Conservation (phyloP, 2,797 vertebrate genomes). For the Tadarida brasiliensis region DNA sequence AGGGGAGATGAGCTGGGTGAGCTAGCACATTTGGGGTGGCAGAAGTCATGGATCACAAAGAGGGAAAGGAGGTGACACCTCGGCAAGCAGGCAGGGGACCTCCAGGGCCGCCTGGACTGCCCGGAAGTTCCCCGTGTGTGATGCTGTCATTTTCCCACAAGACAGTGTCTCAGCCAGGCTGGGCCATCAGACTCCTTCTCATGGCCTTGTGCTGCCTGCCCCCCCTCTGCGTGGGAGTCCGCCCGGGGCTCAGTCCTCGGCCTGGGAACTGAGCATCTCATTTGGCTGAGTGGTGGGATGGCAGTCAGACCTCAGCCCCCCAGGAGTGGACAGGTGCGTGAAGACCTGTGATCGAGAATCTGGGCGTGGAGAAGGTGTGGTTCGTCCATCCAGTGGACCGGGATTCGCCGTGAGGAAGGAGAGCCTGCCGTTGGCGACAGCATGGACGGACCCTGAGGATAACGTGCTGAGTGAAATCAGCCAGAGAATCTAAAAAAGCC, state of each 20-base stretch:
- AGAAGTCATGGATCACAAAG: not conserved
- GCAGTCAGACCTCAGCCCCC: fast-evolving
- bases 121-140: not conserved
- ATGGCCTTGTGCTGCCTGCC: not conserved
- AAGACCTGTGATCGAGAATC: not conserved
- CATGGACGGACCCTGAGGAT: not conserved
- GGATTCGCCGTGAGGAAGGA: not conserved
- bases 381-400: too few relatives aligned
- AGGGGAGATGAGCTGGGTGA: not conserved
- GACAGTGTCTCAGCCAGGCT: not conserved
- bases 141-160: not conserved
- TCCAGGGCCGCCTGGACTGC: too few relatives aligned
- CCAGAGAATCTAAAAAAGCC: not conserved
- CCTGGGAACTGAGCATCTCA: fast-evolving
- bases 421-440: not conserved
- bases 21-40: too few relatives aligned
- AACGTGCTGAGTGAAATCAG: not conserved
- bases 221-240: too few relatives aligned
- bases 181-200: too few relatives aligned
- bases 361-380: not conserved
- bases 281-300: not conserved
- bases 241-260: not conserved
- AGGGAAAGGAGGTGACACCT: not conserved
- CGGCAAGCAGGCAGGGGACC: not conserved
- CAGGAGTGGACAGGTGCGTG: too few relatives aligned